Conservation (phyloP, 1,140 invertebrate species). For the Tetraneura akinire region DNA sequence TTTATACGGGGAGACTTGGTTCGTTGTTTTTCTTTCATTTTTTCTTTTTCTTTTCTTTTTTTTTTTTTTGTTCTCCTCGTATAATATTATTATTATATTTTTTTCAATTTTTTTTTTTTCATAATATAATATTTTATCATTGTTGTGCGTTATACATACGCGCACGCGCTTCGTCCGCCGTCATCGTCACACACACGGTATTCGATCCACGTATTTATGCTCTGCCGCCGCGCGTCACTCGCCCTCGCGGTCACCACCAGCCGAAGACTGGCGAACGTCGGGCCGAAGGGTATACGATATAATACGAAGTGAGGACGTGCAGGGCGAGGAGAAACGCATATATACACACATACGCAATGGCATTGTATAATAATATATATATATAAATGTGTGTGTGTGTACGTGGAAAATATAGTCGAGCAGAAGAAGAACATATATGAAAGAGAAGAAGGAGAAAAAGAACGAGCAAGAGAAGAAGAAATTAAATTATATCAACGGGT, state of each 20-base stretch:
- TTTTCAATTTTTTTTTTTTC: no score
- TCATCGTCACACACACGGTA: slow-evolving; percentile 13
- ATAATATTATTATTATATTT: no score
- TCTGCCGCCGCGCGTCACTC: not conserved
- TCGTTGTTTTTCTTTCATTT: slow-evolving; percentile 13
- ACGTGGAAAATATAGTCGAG: no score
- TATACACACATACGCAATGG: no score
- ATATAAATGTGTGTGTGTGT: not conserved
- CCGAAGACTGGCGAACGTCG: no score
- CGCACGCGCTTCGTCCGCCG: not conserved
- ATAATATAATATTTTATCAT: slow-evolving; percentile 14
- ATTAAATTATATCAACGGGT: slow-evolving; percentile 48
- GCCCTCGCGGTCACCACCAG: not conserved
- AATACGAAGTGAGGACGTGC: no score
- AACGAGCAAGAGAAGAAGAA: not conserved
- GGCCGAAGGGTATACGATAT: no score
- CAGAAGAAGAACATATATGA: not conserved
- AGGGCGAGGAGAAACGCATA: not conserved
- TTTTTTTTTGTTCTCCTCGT: no score
- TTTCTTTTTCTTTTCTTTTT: slow-evolving; percentile 39
- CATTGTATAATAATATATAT: no score
- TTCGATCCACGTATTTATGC: slow-evolving; percentile 36
- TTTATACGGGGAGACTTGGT: not conserved
- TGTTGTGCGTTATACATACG: slow-evolving; percentile 10
- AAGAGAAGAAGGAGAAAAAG: not conserved